Evolutionary conservation across 2,888 invertebrate genomes (phyloP).

Genomic region (Luperina testacea): DNA sequence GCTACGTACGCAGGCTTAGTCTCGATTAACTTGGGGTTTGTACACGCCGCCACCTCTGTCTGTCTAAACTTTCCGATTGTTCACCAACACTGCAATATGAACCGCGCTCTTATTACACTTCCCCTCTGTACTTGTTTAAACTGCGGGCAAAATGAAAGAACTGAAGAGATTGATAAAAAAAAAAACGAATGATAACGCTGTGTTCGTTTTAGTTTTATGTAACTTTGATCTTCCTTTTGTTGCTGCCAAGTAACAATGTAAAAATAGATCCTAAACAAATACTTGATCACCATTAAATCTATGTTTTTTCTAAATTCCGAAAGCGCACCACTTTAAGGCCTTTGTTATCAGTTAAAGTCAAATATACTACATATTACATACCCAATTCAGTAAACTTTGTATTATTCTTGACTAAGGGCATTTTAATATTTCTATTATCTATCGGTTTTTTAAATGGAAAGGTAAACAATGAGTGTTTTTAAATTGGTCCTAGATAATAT

Average conservation of each 20-base stretch:
- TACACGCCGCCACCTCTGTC: slow-evolving; percentile 75
- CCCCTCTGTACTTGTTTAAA: slow-evolving; percentile 68
- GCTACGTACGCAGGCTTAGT: slow-evolving; percentile 65
- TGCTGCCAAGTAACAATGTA: slow-evolving; percentile 16
- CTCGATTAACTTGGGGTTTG: slow-evolving; percentile 80
- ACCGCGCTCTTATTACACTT: slow-evolving; percentile 68
- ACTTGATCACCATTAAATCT: slow-evolving; percentile 28
- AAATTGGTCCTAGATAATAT: slow-evolving; percentile 21
- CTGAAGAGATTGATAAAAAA: slow-evolving; percentile 24
- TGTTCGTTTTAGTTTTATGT: slow-evolving; percentile 1
- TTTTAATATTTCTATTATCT: slow-evolving; percentile 34
- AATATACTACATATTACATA: slow-evolving; percentile 6
- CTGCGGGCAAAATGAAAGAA: slow-evolving; percentile 67
- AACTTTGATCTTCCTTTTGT: slow-evolving; percentile 24
- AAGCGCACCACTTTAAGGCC: background rate
- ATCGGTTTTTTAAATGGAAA: slow-evolving; percentile 25
- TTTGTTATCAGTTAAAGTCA: slow-evolving; percentile 46
- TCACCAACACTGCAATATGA: slow-evolving; percentile 71
- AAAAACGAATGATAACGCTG: slow-evolving; percentile 6
- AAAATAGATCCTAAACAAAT: slow-evolving; percentile 51
- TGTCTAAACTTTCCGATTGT: slow-evolving; percentile 78
- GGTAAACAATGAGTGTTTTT: slow-evolving; percentile 16
- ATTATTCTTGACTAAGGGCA: slow-evolving; percentile 28
- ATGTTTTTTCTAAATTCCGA: slow-evolving; percentile 16
- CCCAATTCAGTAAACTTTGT: slow-evolving; percentile 25